Conservation (phyloP, 2,888 invertebrate genomes). For the Rotaria socialis region DNA sequence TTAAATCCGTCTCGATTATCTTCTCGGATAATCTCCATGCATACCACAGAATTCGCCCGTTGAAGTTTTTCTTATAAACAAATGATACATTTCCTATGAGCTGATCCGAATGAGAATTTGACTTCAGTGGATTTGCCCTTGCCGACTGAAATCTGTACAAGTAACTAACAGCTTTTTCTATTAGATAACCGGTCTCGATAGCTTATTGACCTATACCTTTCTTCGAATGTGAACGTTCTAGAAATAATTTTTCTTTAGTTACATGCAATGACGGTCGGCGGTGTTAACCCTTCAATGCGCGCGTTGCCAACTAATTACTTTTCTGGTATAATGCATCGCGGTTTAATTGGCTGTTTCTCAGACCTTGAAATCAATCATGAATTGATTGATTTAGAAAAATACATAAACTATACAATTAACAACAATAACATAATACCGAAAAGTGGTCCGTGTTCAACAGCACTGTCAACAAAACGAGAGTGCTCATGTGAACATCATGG, state of each 20-base stretch:
- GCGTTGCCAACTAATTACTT: not conserved
- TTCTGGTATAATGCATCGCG: not conserved
- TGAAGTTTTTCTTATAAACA: too few species aligned
- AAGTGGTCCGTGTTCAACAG: not conserved
- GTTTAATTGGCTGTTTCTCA: constrained; percentile 11
- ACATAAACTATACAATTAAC: not conserved
- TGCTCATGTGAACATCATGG: constrained; percentile 14
- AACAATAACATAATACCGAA: not conserved
- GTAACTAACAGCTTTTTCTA: too few species aligned
- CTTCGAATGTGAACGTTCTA: too few species aligned
- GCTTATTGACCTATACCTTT: too few species aligned
- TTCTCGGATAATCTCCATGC: too few species aligned
- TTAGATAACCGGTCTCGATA: too few species aligned
- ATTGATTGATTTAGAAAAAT: not conserved
- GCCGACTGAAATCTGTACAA: too few species aligned
- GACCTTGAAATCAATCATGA: constrained; percentile 6
- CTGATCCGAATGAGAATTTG: too few species aligned
- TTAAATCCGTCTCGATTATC: too few species aligned
- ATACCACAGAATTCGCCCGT: too few species aligned
- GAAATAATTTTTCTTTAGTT: not conserved
- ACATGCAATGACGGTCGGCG: not conserved
- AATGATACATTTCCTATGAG: too few species aligned
- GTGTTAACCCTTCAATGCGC: not conserved
- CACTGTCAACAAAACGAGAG: not conserved
- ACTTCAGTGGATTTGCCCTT: too few species aligned